phyloP scores from a whole-genome alignment of 2,888 invertebrate species.

The Andrena dorsata region DNA sequence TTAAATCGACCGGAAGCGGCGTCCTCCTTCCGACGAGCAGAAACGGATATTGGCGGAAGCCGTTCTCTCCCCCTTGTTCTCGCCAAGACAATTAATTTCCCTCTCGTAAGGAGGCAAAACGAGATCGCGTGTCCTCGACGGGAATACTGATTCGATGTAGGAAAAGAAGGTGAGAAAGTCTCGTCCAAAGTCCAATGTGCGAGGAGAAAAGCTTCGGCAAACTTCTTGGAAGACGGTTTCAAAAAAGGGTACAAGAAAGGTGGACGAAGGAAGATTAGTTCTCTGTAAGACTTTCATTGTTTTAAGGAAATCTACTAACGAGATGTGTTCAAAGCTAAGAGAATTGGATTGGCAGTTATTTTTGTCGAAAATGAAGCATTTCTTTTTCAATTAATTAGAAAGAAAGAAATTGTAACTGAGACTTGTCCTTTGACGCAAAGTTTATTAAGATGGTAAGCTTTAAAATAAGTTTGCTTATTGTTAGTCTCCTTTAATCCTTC shows the following conservation, averaged over 20 bases:
- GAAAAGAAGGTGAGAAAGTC: neutral
- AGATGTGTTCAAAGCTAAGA: too few species aligned
- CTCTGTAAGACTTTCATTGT: neutral
- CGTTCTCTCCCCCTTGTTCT: conserved; percentile 50
- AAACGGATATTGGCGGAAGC: conserved; percentile 78
- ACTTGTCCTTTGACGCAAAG: too few species aligned
- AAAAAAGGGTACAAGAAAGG: neutral
- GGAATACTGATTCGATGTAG: neutral
- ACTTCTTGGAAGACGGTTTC: neutral
- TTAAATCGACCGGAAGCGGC: conserved; percentile 68
- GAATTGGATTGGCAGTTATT: too few species aligned
- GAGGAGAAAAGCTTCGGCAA: neutral
- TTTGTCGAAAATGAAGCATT: too few species aligned
- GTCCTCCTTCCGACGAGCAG: conserved; percentile 54
- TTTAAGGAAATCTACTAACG: neutral
- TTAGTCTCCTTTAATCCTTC: too few species aligned
- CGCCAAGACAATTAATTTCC: conserved; percentile 76
- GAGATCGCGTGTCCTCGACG: conserved; percentile 6
- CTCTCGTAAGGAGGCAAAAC: conserved; percentile 31
- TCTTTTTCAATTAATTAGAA: too few species aligned
- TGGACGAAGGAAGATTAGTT: neutral
- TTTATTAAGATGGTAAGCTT: too few species aligned
- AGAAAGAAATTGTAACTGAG: too few species aligned
- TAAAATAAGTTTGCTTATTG: too few species aligned
- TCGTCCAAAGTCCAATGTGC: neutral